Percentiles rank a stretch among this genome's conserved stretches.
Conservation (phyloP, 2,113 vertebrate species). For the Ibidorhyncha struthersii region DNA sequence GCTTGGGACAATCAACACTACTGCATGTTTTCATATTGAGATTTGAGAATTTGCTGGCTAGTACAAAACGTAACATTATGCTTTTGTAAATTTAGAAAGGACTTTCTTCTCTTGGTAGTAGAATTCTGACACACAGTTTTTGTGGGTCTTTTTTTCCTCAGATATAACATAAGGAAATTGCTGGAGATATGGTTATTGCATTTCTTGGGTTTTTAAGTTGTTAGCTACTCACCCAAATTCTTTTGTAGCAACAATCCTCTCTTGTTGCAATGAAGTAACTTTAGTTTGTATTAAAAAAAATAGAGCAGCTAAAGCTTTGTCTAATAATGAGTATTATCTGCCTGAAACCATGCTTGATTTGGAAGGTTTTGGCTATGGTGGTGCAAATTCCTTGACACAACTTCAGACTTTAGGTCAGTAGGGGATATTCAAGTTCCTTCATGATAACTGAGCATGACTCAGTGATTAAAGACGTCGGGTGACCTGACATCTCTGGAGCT, state of each 20-base stretch:
- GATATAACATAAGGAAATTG: not conserved
- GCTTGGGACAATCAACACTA: not conserved
- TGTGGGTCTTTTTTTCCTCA: not conserved
- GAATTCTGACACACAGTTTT: not conserved
- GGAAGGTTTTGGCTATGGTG: not conserved
- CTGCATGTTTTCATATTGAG: not conserved
- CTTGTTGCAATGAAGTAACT: not conserved
- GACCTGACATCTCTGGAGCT: not conserved
- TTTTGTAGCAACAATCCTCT: not conserved
- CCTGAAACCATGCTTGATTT: not conserved
- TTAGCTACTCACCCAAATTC: not conserved
- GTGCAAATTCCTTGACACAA: not conserved
- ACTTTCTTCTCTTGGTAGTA: not conserved
- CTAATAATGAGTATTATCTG: not conserved
- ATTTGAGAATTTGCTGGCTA: not conserved
- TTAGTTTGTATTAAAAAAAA: not conserved
- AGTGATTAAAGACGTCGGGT: constrained; percentile 3
- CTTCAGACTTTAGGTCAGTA: not conserved
- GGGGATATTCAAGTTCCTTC: not conserved
- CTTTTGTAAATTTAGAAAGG: not conserved
- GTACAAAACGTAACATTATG: not conserved
- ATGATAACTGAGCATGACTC: not conserved
- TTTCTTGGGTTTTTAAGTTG: not conserved
- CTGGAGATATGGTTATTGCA: not conserved
- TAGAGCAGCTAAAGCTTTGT: not conserved